Evolutionary conservation across 2,888 invertebrate species (phyloP).

Genomic region (Bellardia bayeri): DNA sequence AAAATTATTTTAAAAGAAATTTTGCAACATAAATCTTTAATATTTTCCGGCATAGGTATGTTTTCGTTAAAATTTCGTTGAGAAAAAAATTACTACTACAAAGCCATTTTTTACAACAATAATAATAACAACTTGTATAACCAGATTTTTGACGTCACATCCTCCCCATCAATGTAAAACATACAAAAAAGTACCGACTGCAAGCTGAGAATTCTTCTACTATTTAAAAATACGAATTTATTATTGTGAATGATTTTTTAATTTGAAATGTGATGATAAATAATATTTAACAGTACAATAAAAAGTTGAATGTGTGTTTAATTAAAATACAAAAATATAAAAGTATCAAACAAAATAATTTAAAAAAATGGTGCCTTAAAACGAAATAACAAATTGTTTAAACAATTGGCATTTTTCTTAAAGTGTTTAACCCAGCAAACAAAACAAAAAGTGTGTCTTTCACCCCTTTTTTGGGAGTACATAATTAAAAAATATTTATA

Average conservation of each 20-base stretch:
- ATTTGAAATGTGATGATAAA: not conserved
- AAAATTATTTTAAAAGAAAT: slow-evolving; percentile 5
- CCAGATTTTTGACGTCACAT: slow-evolving; percentile 73
- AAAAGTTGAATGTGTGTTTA: slow-evolving; percentile 5
- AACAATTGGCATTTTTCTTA: slow-evolving; percentile 28
- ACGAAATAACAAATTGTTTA: not conserved
- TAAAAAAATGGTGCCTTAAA: slow-evolving; percentile 50
- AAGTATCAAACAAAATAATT: slow-evolving; percentile 18
- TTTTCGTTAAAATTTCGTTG: slow-evolving; percentile 5
- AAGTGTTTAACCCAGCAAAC: slow-evolving; percentile 45
- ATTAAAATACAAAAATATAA: slow-evolving; percentile 24
- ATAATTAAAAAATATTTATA: slow-evolving; percentile 41
- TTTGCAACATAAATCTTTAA: not conserved
- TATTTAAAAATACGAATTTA: slow-evolving; percentile 25
- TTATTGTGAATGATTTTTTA: slow-evolving; percentile 62
- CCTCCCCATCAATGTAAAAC: slow-evolving; percentile 57
- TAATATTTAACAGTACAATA: slow-evolving; percentile 4
- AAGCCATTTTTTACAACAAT: slow-evolving; percentile 29
- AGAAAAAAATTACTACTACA: slow-evolving; percentile 32
- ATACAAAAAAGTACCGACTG: slow-evolving; percentile 19
- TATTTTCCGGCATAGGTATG: slow-evolving; percentile 42
- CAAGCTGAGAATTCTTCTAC: slow-evolving; percentile 27
- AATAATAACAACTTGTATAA: slow-evolving; percentile 67
- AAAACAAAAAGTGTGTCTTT: slow-evolving; percentile 37
- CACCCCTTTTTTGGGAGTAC: slow-evolving; percentile 44